These are phyloP conservation scores for Hemicrepidius hirtus DNA, from an alignment of 2,888 invertebrate genomes.

Conservation along the genomic window DNA sequence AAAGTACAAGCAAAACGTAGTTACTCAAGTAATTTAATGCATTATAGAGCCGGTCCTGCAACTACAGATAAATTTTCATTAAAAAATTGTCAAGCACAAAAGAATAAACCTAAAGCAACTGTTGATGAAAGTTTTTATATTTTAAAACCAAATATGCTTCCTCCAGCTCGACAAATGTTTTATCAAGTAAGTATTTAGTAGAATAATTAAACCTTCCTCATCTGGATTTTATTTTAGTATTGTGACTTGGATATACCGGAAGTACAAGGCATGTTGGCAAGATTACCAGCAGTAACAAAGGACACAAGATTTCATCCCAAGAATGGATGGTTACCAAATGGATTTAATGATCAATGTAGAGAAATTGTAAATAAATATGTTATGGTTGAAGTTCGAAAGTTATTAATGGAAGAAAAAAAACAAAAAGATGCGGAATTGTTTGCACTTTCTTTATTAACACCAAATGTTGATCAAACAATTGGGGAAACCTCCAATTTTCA, in stretches of 20 bases:
- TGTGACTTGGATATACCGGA: conserved; percentile 87
- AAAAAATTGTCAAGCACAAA: conserved; percentile 57
- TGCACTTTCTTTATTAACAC: conserved; percentile 61
- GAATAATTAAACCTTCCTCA: not conserved
- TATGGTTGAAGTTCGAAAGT: conserved; percentile 72
- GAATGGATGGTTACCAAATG: conserved; percentile 86
- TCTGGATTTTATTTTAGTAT: conserved; percentile 73
- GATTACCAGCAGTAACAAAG: conserved; percentile 77
- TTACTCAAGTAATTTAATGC: conserved; percentile 66
- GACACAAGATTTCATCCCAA: conserved; percentile 81
- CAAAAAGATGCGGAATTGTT: conserved; percentile 61
- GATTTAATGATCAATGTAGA: conserved; percentile 81
- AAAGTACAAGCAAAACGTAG: conserved; percentile 74
- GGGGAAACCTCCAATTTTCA: conserved; percentile 32
- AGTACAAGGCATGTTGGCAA: conserved; percentile 84
- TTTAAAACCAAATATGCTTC: conserved; percentile 83
- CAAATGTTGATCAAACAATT: conserved; percentile 40
- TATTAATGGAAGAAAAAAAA: conserved; percentile 67
- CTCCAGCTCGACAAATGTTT: conserved; percentile 90
- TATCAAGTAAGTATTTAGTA: conserved; percentile 80
- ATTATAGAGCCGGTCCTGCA: conserved; percentile 69
- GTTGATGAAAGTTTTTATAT: conserved; percentile 74
- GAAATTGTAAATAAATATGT: conserved; percentile 83
- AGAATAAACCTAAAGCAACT: conserved; percentile 58
- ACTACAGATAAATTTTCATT: conserved; percentile 53